Conservation (phyloP, 2,113 vertebrate genomes). For the Aegithalos caudatus region DNA sequence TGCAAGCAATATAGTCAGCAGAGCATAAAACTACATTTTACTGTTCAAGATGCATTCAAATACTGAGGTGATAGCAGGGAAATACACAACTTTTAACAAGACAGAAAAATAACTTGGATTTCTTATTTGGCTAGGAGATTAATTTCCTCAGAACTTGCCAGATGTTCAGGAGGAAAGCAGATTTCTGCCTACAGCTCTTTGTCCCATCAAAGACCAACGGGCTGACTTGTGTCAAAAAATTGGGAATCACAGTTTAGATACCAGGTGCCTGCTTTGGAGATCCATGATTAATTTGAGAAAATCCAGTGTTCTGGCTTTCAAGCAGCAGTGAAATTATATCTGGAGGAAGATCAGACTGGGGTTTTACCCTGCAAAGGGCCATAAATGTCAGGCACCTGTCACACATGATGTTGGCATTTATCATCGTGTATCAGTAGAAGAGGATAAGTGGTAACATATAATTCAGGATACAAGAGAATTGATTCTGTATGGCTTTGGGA, state of each 20-base stretch:
- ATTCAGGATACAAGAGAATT: background rate
- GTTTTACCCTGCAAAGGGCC: background rate
- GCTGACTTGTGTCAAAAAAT: background rate
- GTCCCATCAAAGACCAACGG: background rate
- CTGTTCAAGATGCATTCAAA: background rate
- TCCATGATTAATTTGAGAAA: background rate
- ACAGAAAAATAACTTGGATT: background rate
- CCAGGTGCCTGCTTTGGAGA: background rate
- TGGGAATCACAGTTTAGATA: background rate
- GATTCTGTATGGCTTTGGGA: background rate
- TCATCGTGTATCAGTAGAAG: background rate
- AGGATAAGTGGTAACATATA: background rate
- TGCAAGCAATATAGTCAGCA: background rate
- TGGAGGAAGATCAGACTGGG: background rate
- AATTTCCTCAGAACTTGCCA: background rate
- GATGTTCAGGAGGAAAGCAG: background rate
- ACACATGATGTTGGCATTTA: background rate
- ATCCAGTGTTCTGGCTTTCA: background rate
- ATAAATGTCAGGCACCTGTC: background rate
- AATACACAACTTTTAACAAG: background rate
- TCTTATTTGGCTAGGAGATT: background rate
- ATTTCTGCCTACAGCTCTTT: background rate
- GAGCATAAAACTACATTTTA: conserved; percentile 12
- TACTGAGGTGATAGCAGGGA: background rate
- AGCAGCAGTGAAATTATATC: background rate